Percentiles rank a stretch among this genome's conserved stretches.
Conservation (phyloP, 2,113 vertebrate species). For the Emberiza fucata region DNA sequence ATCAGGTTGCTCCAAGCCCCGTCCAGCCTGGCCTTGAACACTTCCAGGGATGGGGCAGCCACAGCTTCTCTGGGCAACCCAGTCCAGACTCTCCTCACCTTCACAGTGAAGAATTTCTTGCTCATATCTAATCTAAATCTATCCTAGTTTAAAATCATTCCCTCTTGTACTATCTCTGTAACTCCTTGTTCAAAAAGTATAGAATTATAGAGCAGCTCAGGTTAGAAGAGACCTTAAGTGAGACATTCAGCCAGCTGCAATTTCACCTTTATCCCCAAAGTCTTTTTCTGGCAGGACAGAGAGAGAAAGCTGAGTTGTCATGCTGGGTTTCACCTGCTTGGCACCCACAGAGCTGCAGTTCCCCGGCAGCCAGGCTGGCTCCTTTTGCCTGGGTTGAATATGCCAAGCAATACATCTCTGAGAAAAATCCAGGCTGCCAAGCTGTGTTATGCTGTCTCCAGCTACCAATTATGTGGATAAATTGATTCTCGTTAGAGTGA, state of each 20-base stretch:
- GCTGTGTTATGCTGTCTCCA: neutral
- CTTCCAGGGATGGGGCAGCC: neutral
- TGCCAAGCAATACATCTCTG: neutral
- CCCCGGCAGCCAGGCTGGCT: neutral
- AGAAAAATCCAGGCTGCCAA: conserved; percentile 22
- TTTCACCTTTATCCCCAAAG: neutral
- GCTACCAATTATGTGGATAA: neutral
- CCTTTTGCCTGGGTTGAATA: neutral
- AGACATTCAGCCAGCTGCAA: neutral
- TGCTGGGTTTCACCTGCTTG: neutral
- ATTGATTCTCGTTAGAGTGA: conserved; percentile 4
- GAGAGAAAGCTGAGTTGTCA: neutral
- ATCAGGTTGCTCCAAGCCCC: neutral
- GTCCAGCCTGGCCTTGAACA: neutral
- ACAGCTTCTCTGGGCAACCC: rapidly evolving
- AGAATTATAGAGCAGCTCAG: neutral
- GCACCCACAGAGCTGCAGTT: neutral
- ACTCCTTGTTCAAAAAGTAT: neutral
- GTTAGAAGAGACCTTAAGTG: neutral
- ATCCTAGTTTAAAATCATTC: neutral
- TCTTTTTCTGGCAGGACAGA: neutral
- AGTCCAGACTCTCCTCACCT: neutral
- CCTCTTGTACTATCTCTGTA: neutral
- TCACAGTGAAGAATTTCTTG: neutral
- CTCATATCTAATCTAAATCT: neutral